Percentiles rank a stretch among this genome's conserved stretches.
Conservation (phyloP, 2,888 invertebrate species). For the Tipula vernalis region DNA sequence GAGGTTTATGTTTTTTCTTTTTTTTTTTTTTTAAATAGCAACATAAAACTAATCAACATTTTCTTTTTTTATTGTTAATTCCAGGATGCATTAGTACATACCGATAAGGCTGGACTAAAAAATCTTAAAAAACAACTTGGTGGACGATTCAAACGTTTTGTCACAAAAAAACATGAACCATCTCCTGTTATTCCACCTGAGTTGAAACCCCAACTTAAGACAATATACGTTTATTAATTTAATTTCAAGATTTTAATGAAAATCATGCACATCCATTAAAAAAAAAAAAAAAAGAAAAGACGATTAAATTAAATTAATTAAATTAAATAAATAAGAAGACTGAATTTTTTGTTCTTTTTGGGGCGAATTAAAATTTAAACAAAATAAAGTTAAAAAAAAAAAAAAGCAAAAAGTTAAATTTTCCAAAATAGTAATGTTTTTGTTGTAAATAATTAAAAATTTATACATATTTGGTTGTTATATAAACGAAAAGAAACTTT, state of each 20-base stretch:
- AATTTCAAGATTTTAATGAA: neutral
- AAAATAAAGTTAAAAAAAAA: no score
- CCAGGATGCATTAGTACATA: constrained; percentile 68
- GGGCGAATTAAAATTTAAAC: neutral
- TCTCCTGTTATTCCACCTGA: constrained; percentile 76
- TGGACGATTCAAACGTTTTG: constrained; percentile 73
- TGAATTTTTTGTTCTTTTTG: neutral
- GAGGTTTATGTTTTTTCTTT: no score
- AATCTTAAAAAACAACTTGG: constrained; percentile 77
- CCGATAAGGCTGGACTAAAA: constrained; percentile 61
- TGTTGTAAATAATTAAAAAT: neutral
- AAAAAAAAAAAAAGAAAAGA: neutral
- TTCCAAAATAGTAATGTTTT: neutral
- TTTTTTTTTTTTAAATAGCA: neutral
- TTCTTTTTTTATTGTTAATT: constrained; percentile 34
- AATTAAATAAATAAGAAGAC: constrained; percentile 7
- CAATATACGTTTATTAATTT: constrained; percentile 71
- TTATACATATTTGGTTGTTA: constrained; percentile 9
- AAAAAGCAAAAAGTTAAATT: neutral
- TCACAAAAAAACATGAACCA: constrained; percentile 72
- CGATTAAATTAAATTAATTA: constrained; percentile 10
- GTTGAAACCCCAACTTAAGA: constrained; percentile 75
- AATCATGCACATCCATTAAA: constrained; percentile 12
- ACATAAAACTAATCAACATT: neutral
- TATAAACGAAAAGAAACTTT: neutral